Evolutionary conservation across 2,113 vertebrate species (phyloP).

Genomic region (Peucedramus taeniatus): DNA sequence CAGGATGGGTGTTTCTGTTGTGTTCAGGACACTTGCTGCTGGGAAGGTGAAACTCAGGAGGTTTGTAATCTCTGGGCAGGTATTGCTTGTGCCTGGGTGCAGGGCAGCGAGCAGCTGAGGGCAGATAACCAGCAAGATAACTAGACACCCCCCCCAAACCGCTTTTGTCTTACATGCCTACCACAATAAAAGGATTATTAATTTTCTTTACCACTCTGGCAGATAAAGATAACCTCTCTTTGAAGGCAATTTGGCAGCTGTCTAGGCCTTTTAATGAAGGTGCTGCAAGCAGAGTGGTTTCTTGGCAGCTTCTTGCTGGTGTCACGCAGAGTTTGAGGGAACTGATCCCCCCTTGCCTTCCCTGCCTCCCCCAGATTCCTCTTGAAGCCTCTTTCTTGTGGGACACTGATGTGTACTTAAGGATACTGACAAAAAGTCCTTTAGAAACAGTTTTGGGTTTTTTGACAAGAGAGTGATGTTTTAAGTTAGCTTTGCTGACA

Average conservation of each 20-base stretch:
- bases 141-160: neutral
- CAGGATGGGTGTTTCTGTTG: accelerated
- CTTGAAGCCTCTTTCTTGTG: neutral
- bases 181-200: slow-evolving; percentile 30
- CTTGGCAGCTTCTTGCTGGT: neutral
- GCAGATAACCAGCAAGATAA: neutral
- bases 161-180: neutral
- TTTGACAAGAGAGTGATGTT: neutral
- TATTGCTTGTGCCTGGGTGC: neutral
- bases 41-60: neutral
- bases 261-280: slow-evolving; percentile 1
- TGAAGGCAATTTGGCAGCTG: slow-evolving; percentile 26
- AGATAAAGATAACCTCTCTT: slow-evolving; percentile 9
- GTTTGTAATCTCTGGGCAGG: neutral
- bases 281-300: neutral
- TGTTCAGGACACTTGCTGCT: neutral
- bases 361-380: neutral
- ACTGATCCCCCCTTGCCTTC: neutral
- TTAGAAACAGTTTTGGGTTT: neutral
- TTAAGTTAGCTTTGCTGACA: neutral
- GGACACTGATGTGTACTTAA: neutral
- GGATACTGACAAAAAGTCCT: neutral
- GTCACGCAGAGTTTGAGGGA: neutral
- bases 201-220: neutral
- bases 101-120: neutral